Base-by-base conservation (phyloP, 2,888 invertebrate genomes). In the Trichogramma evanescens region DNA sequence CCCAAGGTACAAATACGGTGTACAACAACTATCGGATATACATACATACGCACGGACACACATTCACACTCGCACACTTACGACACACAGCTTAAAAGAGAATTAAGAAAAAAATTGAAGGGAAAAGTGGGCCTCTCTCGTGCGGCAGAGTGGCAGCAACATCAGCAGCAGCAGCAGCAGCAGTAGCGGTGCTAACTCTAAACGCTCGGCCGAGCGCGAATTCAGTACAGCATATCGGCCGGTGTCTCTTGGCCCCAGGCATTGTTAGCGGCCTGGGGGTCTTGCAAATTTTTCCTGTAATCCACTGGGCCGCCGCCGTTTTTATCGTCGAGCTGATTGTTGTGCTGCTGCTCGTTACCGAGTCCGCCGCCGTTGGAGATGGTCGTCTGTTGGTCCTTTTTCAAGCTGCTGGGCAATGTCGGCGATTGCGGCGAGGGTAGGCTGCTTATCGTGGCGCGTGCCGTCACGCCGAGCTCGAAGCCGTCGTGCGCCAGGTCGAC, bases 391-490 rank as follows among this genome's bases (percentile, higher is more conserved):
- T 41, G 43, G 6, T 51, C 58, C 43, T 38, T 61, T 41, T 13
- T 53, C 51, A 38, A 26, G 8, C 54, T 49, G 43, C 55, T 62
- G n/a, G 65, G 46, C 41, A 64, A 40, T 1, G 61, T 49, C 6
- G 65, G 40, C 4, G 64, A 58, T n/a, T 66, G 54, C 8, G 70
- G 65, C 53, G 72, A 70, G 54, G 74, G 63, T 61, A 70, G 65
- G 44, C 68, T 65, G 3, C 68, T 74, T 59, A 70, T 79, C 66
- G 76, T 80, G 68, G 82, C 82, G 71, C 89, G 83, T 66, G 89
- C 88, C 10, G 10, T 49, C 61, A 92, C 84, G 56, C 93, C 93
- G 64, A 92, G 82, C 80, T 89, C 87, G 81, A 92, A 93, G 63
- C 84, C 81, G 68, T 84, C 83, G 71, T 79, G 84, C 69, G 82